Conservation (phyloP, 2,113 vertebrate species). For the Pantherophis guttatus region DNA sequence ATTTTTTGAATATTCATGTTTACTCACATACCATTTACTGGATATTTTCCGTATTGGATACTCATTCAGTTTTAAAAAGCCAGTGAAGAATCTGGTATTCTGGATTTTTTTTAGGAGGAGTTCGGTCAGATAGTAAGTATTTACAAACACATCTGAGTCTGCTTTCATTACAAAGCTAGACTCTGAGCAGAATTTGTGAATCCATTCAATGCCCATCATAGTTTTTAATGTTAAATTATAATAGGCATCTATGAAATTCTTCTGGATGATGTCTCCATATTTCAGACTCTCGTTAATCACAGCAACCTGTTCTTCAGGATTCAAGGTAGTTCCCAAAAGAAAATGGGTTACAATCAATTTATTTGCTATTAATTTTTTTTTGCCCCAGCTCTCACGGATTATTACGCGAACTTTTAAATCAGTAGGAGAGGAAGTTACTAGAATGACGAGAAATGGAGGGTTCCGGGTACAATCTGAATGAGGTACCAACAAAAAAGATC, state of each 20-base stretch:
- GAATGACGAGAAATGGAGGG: constrained; percentile 69
- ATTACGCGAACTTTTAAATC: constrained; percentile 45
- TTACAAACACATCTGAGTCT: constrained; percentile 75
- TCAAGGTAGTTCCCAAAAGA: constrained; percentile 63
- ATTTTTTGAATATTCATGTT: constrained; percentile 55
- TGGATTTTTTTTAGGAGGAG: constrained; percentile 68
- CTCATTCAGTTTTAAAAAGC: constrained; percentile 67
- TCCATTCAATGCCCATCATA: constrained; percentile 76
- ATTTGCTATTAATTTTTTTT: neutral
- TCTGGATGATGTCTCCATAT: constrained; percentile 75
- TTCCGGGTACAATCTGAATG: constrained; percentile 51
- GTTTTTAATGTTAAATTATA: constrained; percentile 78
- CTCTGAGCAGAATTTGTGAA: constrained; percentile 65
- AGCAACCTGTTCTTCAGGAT: neutral
- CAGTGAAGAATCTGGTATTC: constrained; percentile 64
- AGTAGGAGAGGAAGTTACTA: constrained; percentile 58
- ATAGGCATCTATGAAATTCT: constrained; percentile 70
- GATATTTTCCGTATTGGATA: constrained; percentile 52
- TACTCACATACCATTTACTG: constrained; percentile 75
- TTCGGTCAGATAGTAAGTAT: constrained; percentile 68
- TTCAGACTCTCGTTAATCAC: constrained; percentile 48
- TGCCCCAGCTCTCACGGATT: constrained; percentile 73
- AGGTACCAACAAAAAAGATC: constrained; percentile 57
- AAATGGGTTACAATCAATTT: constrained; percentile 59
- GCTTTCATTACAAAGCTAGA: constrained; percentile 76